Evolutionary conservation across 1,140 invertebrate genomes (phyloP).

Genomic region (Brachionus sp.): DNA sequence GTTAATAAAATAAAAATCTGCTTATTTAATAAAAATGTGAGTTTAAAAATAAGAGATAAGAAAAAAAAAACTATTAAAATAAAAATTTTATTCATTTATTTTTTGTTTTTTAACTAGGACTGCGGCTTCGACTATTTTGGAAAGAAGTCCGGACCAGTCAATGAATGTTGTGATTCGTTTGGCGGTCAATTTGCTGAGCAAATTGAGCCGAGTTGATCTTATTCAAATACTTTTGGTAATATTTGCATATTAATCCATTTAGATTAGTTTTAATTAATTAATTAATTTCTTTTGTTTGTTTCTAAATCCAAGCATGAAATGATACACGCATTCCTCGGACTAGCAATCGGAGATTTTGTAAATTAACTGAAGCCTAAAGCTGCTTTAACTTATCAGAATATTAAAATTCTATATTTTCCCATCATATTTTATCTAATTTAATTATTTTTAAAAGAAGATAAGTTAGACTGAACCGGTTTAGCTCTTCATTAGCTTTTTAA

Average conservation of each 20-base stretch:
- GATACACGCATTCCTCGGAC: conserved; percentile 44
- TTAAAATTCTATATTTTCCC: neutral
- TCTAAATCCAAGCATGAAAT: conserved; percentile 38
- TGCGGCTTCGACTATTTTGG: conserved; percentile 40
- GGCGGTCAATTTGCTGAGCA: neutral
- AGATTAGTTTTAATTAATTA: neutral
- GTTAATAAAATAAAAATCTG: neutral
- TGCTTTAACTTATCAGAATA: neutral
- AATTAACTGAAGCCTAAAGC: neutral
- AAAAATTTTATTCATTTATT: neutral
- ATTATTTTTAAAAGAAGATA: neutral
- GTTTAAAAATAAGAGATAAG: neutral
- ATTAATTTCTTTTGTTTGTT: neutral
- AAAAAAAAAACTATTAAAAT: neutral
- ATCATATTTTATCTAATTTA: neutral
- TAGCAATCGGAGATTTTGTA: conserved; percentile 46
- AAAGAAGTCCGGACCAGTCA: neutral
- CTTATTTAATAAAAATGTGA: conserved; percentile 11
- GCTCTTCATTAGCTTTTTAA: neutral
- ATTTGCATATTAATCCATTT: neutral
- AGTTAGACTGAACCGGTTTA: neutral
- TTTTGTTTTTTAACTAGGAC: conserved; percentile 17
- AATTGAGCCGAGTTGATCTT: neutral
- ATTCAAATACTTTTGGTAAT: conserved; percentile 38
- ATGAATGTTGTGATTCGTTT: conserved; percentile 26